Conservation (phyloP, 1,140 invertebrate genomes). For the Micrasema longulum region DNA sequence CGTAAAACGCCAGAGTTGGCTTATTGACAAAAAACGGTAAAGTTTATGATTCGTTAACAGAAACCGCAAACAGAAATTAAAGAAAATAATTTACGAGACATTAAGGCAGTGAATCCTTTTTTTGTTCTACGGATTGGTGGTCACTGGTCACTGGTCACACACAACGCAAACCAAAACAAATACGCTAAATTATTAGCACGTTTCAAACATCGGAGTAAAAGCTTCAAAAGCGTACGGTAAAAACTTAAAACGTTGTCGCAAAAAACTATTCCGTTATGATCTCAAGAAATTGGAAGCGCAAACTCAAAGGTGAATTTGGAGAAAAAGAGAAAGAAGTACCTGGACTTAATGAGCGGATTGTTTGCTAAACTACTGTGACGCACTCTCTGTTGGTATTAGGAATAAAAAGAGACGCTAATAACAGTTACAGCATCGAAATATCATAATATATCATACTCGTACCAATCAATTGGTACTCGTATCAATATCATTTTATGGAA, state of each 20-base stretch:
- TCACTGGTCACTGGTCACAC: no score
- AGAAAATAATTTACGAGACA: conserved; percentile 13
- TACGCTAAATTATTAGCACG: conserved; percentile 21
- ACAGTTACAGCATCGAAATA: no score
- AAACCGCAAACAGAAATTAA: conserved; percentile 10
- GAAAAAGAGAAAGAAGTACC: background rate
- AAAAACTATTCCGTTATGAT: conserved; percentile 27
- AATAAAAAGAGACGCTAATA: no score
- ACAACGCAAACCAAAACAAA: conserved; percentile 7
- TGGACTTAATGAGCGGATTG: background rate
- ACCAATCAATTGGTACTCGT: no score
- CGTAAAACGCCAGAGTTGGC: background rate
- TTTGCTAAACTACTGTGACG: conserved; percentile 19
- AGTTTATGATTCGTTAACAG: conserved; percentile 10
- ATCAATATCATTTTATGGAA: no score
- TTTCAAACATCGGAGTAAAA: conserved; percentile 8
- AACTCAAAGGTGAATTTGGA: conserved; percentile 28
- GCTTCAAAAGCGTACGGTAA: conserved; percentile 20
- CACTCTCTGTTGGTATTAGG: background rate
- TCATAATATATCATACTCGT: no score
- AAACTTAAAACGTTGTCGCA: conserved; percentile 32
- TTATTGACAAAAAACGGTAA: background rate
- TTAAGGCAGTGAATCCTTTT: conserved; percentile 22
- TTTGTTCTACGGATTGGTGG: background rate
- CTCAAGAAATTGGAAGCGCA: conserved; percentile 22